Evolutionary conservation across 2,888 invertebrate genomes (phyloP).

Genomic region (Drosophila vallismaia): DNA sequence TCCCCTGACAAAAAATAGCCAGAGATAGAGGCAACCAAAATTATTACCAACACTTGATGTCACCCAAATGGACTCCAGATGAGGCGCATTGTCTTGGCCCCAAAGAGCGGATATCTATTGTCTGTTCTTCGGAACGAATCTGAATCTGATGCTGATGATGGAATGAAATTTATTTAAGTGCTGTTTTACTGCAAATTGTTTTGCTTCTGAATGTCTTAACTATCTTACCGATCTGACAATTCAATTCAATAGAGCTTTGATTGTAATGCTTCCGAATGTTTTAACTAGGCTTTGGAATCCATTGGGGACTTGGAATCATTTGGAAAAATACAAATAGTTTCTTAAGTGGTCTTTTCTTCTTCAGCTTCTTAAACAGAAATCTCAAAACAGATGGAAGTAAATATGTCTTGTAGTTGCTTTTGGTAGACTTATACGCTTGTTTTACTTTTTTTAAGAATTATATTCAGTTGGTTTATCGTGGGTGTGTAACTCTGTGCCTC

Average conservation of each 20-base stretch:
- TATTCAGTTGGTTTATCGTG: too few species aligned
- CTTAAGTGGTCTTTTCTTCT: slow-evolving; percentile 4
- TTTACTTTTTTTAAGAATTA: too few species aligned
- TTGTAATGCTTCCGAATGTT: slow-evolving; percentile 41
- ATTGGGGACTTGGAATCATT: slow-evolving; percentile 9
- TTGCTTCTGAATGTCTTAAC: slow-evolving; percentile 64
- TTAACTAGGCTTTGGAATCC: slow-evolving; percentile 7
- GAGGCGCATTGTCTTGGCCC: slow-evolving; percentile 33
- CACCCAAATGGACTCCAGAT: slow-evolving; percentile 33
- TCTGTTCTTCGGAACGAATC: slow-evolving; percentile 23
- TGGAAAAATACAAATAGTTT: slow-evolving; percentile 1
- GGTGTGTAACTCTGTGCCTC: background rate
- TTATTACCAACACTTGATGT: slow-evolving; percentile 48
- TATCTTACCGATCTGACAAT: slow-evolving; percentile 31
- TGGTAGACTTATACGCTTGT: too few species aligned
- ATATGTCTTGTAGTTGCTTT: too few species aligned
- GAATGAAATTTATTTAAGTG: slow-evolving; percentile 43
- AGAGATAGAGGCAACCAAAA: slow-evolving; percentile 34
- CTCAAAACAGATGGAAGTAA: too few species aligned
- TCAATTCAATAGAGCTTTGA: slow-evolving; percentile 26
- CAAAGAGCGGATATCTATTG: slow-evolving; percentile 29
- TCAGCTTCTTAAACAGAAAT: background rate
- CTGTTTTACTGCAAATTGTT: slow-evolving; percentile 73
- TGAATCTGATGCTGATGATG: slow-evolving; percentile 37
- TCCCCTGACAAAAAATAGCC: slow-evolving; percentile 31